Percentiles rank a stretch among this genome's conserved stretches.
phyloP scores from a whole-genome alignment of 2,113 vertebrate genomes.

The Platichthys flesus region DNA sequence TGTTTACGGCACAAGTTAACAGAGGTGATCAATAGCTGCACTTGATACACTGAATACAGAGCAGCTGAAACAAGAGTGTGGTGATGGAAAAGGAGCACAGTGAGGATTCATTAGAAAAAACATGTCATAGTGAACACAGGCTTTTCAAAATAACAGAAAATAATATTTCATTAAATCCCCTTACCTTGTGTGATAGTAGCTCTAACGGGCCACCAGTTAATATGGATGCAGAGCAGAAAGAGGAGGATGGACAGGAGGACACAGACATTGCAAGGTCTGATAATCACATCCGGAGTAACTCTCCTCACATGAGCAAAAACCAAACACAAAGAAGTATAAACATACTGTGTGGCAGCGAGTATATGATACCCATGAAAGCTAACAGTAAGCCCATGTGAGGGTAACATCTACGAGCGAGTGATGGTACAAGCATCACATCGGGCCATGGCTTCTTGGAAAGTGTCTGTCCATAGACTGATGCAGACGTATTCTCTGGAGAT shows the following conservation, averaged over 20 bases:
- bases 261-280: background rate
- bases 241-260: background rate
- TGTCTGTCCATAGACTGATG: background rate
- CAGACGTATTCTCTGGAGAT: slow-evolving; percentile 7
- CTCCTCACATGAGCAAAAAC: background rate
- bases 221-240: background rate
- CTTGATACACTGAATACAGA: slow-evolving; percentile 55
- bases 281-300: background rate
- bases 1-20: slow-evolving; percentile 67
- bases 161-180: background rate
- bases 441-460: slow-evolving; percentile 1
- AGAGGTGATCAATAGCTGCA: slow-evolving; percentile 62
- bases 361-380: background rate
- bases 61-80: background rate
- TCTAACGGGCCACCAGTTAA: background rate
- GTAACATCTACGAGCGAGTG: background rate
- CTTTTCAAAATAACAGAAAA: background rate
- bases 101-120: background rate
- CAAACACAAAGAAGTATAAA: background rate
- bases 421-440: background rate
- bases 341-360: too few relatives aligned
- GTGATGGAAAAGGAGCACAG: background rate
- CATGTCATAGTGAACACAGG: background rate
- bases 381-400: background rate
- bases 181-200: background rate